Conservation (phyloP, 2,888 invertebrate genomes). For the Dynastes hyllus region DNA sequence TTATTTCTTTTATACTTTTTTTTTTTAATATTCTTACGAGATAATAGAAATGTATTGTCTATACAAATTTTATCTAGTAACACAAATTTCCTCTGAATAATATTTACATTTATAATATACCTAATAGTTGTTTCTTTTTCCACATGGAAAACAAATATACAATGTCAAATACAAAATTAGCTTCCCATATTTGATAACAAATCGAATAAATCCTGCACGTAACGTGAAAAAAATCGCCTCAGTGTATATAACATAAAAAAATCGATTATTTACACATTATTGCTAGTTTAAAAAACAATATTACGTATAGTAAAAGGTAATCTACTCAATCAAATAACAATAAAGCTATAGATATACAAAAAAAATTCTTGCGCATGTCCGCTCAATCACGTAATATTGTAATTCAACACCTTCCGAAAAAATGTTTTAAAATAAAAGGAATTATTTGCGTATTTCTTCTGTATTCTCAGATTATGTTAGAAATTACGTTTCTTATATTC, state of each 20-base stretch:
- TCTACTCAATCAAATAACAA: conserved; percentile 3
- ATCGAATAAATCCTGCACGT: no score
- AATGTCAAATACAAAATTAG: conserved; percentile 6
- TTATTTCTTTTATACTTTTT: background rate
- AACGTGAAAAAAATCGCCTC: no score
- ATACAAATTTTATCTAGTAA: conserved; percentile 44
- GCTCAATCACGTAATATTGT: no score
- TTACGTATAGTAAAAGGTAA: conserved; percentile 8
- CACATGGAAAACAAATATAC: conserved; percentile 12
- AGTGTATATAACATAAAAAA: background rate
- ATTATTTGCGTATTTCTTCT: no score
- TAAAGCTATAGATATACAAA: background rate
- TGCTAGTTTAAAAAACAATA: conserved; percentile 19
- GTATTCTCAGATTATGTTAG: no score
- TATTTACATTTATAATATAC: conserved; percentile 43
- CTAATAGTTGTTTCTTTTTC: conserved; percentile 13
- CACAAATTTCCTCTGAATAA: conserved; percentile 34
- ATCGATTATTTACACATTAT: conserved; percentile 37
- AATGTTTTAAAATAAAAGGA: no score
- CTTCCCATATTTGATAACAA: background rate
- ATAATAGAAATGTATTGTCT: conserved; percentile 19
- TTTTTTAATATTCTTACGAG: conserved; percentile 38
- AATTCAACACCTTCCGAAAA: no score
- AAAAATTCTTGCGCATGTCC: no score
- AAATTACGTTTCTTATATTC: no score